phyloP scores from a whole-genome alignment of 2,888 invertebrate genomes.

The Agonopterix alstromeriana region DNA sequence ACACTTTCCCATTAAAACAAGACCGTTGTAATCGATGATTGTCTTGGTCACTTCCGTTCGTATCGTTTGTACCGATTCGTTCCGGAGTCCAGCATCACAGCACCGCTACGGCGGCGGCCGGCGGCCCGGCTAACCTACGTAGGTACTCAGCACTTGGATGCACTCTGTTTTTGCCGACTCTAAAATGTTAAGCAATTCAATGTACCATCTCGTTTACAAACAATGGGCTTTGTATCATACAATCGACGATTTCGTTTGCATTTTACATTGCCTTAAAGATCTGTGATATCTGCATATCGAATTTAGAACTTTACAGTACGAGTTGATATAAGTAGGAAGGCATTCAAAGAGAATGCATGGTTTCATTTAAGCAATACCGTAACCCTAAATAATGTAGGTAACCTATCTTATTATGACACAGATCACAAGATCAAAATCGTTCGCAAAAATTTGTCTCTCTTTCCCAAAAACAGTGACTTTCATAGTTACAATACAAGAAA shows the following conservation, averaged over 20 bases:
- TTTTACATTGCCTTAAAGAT: constrained; percentile 27
- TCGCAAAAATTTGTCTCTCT: too few species aligned
- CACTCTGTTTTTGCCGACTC: constrained; percentile 25
- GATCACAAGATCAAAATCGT: too few species aligned
- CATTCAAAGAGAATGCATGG: too few species aligned
- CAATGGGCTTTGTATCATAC: constrained; percentile 47
- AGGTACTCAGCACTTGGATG: constrained; percentile 23
- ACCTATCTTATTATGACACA: too few species aligned
- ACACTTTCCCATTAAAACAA: constrained; percentile 46
- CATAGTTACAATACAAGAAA: too few species aligned
- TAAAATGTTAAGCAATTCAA: constrained; percentile 31
- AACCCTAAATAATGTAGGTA: too few species aligned
- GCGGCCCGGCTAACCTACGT: too few species aligned
- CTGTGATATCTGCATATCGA: constrained; percentile 19
- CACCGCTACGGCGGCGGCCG: too few species aligned
- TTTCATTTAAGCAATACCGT: too few species aligned
- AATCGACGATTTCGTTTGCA: constrained; percentile 40
- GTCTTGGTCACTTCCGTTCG: constrained; percentile 40
- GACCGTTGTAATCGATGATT: constrained; percentile 34
- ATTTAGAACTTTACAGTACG: constrained; percentile 1
- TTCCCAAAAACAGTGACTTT: too few species aligned
- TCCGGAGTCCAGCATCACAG: constrained; percentile 14
- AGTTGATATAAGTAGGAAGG: too few species aligned
- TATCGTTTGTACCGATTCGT: constrained; percentile 27
- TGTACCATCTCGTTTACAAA: constrained; percentile 35